A percentile compares a stretch with the other conserved stretches of the same genome.
These are phyloP conservation scores for Eremobia ochroleuca DNA, from an alignment of 2,888 invertebrate genomes.

Conservation along the genomic window DNA sequence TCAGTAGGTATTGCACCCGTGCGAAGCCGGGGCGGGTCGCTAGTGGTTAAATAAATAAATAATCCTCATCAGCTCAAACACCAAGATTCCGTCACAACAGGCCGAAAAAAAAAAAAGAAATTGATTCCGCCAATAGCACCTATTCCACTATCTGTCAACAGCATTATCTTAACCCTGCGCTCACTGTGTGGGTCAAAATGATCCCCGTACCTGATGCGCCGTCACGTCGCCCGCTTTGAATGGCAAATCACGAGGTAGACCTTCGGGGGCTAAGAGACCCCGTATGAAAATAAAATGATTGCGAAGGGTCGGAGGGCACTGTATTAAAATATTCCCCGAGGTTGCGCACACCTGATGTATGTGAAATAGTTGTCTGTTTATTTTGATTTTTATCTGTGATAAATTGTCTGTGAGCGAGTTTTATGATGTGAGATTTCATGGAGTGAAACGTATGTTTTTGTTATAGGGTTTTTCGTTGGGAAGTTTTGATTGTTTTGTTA, in stretches of 20 bases:
- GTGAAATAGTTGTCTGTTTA: constrained; percentile 81
- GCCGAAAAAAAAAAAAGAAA: constrained; percentile 70
- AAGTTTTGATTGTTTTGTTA: neutral
- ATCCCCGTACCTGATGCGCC: constrained; percentile 84
- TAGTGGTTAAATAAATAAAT: neutral
- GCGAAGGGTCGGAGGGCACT: constrained; percentile 83
- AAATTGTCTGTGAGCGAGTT: constrained; percentile 74
- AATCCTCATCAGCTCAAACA: constrained; percentile 20
- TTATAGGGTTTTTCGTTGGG: neutral
- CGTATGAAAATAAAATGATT: constrained; percentile 91
- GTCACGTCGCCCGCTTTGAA: constrained; percentile 87
- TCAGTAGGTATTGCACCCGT: too few relatives aligned
- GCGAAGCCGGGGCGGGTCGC: too few relatives aligned
- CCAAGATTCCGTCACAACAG: constrained; percentile 35
- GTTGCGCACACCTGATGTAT: constrained; percentile 87
- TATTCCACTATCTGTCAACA: constrained; percentile 85
- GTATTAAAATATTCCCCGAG: constrained; percentile 89
- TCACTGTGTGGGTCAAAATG: constrained; percentile 73
- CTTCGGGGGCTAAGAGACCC: constrained; percentile 87
- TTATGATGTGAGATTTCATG: constrained; percentile 63
- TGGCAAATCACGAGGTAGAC: constrained; percentile 90
- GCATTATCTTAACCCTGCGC: constrained; percentile 85
- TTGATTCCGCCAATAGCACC: constrained; percentile 80
- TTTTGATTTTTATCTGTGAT: constrained; percentile 82
- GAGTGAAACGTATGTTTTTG: constrained; percentile 55